Conservation (phyloP, 2,888 invertebrate genomes). For the Drosophila neutralis region DNA sequence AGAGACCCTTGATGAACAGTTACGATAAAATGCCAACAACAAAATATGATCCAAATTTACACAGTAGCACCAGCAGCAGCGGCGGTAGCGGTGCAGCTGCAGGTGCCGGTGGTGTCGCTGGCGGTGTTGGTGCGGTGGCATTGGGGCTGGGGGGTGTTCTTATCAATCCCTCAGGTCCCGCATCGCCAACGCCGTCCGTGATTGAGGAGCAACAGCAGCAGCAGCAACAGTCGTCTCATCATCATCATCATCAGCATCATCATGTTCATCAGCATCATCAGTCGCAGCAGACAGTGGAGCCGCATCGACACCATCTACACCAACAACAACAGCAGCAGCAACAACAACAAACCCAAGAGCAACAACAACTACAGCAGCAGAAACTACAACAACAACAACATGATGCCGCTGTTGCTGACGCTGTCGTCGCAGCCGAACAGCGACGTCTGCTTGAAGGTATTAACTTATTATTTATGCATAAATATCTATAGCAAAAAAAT, state of each 20-base stretch:
- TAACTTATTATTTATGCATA: conserved; percentile 72
- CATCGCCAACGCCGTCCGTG: conserved; percentile 81
- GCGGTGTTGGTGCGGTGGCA: conserved; percentile 32
- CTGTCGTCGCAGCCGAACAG: conserved; percentile 83
- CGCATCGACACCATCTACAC: conserved; percentile 56
- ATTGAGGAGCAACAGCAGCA: conserved; percentile 67
- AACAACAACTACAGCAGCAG: conserved; percentile 66
- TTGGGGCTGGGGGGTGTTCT: conserved; percentile 46
- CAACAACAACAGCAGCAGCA: conserved; percentile 63
- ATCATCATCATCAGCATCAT: conserved; percentile 61
- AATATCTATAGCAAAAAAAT: conserved; percentile 54
- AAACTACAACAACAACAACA: conserved; percentile 69
- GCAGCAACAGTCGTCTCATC: conserved; percentile 37
- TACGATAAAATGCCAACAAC: conserved; percentile 83
- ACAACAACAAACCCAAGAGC: conserved; percentile 58
- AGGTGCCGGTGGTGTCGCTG: conserved; percentile 40
- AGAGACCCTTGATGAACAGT: conserved; percentile 84
- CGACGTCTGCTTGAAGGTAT: conserved; percentile 85
- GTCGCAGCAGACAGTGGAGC: conserved; percentile 60
- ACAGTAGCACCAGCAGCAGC: conserved; percentile 52
- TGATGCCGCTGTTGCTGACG: conserved; percentile 76
- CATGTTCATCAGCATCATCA: conserved; percentile 61
- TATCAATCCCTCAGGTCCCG: conserved; percentile 77
- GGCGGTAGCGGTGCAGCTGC: conserved; percentile 31
- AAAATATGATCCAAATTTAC: conserved; percentile 82